Evolutionary conservation across 2,888 invertebrate species (phyloP).

Genomic region (Tromatobia lineatoria): DNA sequence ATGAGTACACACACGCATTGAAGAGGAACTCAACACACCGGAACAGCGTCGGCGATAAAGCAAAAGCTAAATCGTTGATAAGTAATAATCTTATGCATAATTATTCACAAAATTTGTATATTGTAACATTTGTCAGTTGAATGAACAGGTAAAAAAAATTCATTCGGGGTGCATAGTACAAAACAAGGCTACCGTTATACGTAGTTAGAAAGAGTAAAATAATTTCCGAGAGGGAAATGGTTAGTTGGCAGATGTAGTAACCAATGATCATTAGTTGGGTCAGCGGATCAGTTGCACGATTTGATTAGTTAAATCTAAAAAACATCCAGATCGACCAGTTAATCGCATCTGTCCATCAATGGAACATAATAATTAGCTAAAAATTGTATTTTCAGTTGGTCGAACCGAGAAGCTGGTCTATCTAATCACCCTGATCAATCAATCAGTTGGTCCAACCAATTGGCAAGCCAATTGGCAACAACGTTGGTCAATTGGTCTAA

Average conservation of each 20-base stretch:
- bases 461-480: no score
- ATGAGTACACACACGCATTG: constrained; percentile 48
- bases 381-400: no score
- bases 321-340: no score
- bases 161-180: constrained; percentile 10
- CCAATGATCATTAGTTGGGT: neutral
- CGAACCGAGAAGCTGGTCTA: no score
- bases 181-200: constrained; percentile 22
- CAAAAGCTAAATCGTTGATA: constrained; percentile 45
- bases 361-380: no score
- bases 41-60: constrained; percentile 39
- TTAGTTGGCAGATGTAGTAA: neutral
- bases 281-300: neutral
- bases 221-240: neutral
- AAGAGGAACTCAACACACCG: constrained; percentile 55
- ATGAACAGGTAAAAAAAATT: constrained; percentile 30
- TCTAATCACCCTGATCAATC: no score
- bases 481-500: no score
- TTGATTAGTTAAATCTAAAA: neutral
- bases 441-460: neutral
- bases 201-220: constrained; percentile 26
- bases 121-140: constrained; percentile 5
- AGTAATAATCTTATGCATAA: constrained; percentile 10
- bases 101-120: constrained; percentile 21
- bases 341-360: no score